A percentile compares a stretch with the other conserved stretches of the same genome.
These are phyloP conservation scores for Bombus cullumanus DNA, from an alignment of 1,140 invertebrate species.

Conservation along the genomic window DNA sequence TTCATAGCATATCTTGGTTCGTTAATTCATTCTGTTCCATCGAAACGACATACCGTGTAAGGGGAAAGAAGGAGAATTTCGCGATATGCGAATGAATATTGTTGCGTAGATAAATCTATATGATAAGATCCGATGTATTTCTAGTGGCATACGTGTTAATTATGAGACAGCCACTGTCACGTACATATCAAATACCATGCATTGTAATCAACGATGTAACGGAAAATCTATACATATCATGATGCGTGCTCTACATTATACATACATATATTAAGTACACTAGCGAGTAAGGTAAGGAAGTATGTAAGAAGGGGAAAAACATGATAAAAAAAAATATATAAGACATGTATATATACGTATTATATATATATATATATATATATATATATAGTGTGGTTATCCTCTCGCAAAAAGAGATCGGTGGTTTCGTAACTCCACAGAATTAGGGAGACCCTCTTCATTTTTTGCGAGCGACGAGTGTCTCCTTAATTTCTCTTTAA, in stretches of 20 bases:
- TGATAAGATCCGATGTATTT: not conserved
- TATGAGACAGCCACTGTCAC: slow-evolving; percentile 63
- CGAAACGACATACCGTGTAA: not conserved
- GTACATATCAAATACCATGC: slow-evolving; percentile 78
- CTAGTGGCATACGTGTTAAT: slow-evolving; percentile 26
- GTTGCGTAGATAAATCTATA: slow-evolving; percentile 23
- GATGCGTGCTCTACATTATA: slow-evolving; percentile 74
- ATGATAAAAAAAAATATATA: slow-evolving; percentile 19
- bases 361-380: slow-evolving; percentile 37
- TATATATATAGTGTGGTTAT: slow-evolving; percentile 30
- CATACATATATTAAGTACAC: slow-evolving; percentile 46
- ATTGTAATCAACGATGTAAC: slow-evolving; percentile 74
- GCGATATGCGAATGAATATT: not conserved
- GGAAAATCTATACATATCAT: slow-evolving; percentile 79
- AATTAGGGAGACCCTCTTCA: slow-evolving; percentile 6
- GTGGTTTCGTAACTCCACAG: slow-evolving; percentile 8
- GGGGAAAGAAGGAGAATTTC: not conserved
- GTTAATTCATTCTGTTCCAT: not conserved
- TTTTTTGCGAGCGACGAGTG: not conserved
- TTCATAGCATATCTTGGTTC: not conserved
- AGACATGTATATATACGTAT: slow-evolving; percentile 60
- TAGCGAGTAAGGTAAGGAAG: slow-evolving; percentile 46
- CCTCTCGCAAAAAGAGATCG: slow-evolving; percentile 11
- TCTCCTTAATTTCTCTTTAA: slow-evolving; percentile 14
- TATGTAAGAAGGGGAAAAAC: not conserved